These are phyloP conservation scores for Cephalotes varians DNA, from an alignment of 2,888 invertebrate species.

Conservation along the genomic window DNA sequence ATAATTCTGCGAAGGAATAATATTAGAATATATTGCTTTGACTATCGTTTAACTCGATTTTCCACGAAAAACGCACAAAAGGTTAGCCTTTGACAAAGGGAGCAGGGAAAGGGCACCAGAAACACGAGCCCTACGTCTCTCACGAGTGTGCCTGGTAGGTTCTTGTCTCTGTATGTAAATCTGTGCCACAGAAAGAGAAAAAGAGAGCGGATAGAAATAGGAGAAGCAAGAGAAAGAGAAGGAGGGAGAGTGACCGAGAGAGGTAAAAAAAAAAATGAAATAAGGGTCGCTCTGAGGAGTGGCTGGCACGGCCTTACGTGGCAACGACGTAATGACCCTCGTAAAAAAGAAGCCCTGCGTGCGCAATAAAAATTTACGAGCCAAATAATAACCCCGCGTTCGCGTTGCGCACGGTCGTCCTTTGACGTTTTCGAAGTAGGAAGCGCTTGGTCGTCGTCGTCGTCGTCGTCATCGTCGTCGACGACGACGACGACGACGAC, in stretches of 20 bases:
- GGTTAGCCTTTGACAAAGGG: constrained; percentile 52
- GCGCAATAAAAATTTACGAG: constrained; percentile 83
- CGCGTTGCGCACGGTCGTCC: constrained; percentile 27
- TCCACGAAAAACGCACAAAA: constrained; percentile 45
- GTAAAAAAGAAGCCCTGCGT: constrained; percentile 80
- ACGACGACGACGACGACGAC: not conserved
- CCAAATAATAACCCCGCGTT: constrained; percentile 78
- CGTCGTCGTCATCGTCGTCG: not conserved
- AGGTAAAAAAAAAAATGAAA: constrained; percentile 19
- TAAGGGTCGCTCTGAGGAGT: constrained; percentile 55
- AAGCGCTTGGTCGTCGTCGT: constrained; percentile 7
- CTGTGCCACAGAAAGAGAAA: constrained; percentile 38
- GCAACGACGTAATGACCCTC: constrained; percentile 79
- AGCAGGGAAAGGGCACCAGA: constrained; percentile 52
- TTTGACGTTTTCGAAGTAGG: constrained; percentile 60
- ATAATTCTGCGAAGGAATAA: constrained; percentile 41
- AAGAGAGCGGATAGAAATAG: not conserved
- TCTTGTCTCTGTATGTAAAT: constrained; percentile 53
- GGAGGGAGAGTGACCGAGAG: constrained; percentile 19
- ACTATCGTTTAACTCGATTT: constrained; percentile 54
- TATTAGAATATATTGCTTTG: constrained; percentile 53
- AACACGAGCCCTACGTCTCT: constrained; percentile 46
- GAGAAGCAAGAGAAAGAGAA: not conserved
- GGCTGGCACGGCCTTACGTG: constrained; percentile 76
- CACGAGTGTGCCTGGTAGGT: constrained; percentile 37